These are phyloP conservation scores for Triops longicaudatus DNA, from an alignment of 1,140 invertebrate species.

Conservation along the genomic window DNA sequence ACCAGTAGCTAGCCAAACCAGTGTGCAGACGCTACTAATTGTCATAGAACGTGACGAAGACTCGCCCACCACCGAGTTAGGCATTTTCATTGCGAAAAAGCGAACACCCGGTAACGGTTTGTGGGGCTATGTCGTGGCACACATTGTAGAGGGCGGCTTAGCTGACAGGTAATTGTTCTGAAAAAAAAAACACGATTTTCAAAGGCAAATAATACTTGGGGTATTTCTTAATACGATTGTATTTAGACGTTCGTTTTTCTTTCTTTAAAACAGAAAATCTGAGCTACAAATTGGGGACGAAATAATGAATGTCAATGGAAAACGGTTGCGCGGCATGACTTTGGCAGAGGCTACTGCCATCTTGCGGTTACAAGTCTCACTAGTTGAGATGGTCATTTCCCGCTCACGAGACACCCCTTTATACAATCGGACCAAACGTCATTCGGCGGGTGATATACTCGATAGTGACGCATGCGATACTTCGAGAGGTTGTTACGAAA, in stretches of 20 bases:
- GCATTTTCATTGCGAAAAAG: conserved; percentile 30
- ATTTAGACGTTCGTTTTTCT: conserved; percentile 20
- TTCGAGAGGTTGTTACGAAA: neutral
- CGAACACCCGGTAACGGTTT: conserved; percentile 20
- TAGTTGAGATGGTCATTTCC: conserved; percentile 61
- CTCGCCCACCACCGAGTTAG: conserved; percentile 19
- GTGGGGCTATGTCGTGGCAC: conserved; percentile 29
- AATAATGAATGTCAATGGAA: conserved; percentile 57
- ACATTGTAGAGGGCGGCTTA: conserved; percentile 29
- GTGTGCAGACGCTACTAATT: neutral
- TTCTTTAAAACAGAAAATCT: conserved; percentile 45
- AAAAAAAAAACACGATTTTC: conserved; percentile 8
- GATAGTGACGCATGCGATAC: neutral
- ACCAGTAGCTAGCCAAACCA: neutral
- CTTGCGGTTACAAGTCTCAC: conserved; percentile 49
- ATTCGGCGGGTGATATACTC: conserved; percentile 17
- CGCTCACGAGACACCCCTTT: neutral
- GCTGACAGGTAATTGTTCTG: conserved; percentile 28
- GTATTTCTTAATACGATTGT: neutral
- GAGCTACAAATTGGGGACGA: conserved; percentile 54
- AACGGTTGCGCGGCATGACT: conserved; percentile 50
- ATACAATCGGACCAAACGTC: neutral
- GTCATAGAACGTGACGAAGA: conserved; percentile 19
- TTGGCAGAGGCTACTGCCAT: conserved; percentile 51
- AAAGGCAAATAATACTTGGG: neutral